Evolutionary conservation across 2,797 vertebrate species (phyloP), one percentile per base, ranked within the genome.

Genomic region (Spheniscus humboldti): DNA sequence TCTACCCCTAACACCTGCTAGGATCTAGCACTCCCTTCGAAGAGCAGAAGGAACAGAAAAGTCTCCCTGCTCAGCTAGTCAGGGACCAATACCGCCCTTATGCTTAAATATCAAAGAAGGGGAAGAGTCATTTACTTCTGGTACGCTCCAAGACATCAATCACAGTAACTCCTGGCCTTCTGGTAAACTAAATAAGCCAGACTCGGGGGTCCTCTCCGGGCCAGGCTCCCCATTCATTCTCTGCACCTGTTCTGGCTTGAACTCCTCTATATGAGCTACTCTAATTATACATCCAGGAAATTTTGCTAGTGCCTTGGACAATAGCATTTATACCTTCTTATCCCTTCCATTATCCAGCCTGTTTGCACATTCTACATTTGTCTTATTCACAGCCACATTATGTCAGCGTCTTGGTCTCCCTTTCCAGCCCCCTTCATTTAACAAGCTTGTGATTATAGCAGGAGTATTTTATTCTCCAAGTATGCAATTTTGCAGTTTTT

Each of bases 171-270:
- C 76, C 6, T 76, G 90, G 71, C 83, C 43, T 81, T 41, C 62
- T 85, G 94, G 63, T 47, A 48, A 88, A 45, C 35, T 43, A 7
- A 31, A 16, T 1, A 37, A 45, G 63, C 57, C 91, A 86, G 69
- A 31, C 57, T n/a, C 7, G 2, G 60, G 31, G 24, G 50, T 81
- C 30, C 48, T 22, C 57, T 35, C 79, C 0, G 2, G 67, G 78
- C n/a, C 88, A 94, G 56, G 73, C 80, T 95, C 63, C 43, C 80
- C 95, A 95, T 96, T 96, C 96, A 95, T 48, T 30, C 83, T 39
- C 83, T 71, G 76, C 92, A 94, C 94, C 95, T 95, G 87, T 33
- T 77, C 72, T 63, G 64, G n/a, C 72, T 13, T 52, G 9, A 90
- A 28, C 48, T 92, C 57, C 64, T 68, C 72, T 20, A 3, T 5